phyloP scores from a whole-genome alignment of 2,113 vertebrate genomes.

The Aptenodytes patagonicus region DNA sequence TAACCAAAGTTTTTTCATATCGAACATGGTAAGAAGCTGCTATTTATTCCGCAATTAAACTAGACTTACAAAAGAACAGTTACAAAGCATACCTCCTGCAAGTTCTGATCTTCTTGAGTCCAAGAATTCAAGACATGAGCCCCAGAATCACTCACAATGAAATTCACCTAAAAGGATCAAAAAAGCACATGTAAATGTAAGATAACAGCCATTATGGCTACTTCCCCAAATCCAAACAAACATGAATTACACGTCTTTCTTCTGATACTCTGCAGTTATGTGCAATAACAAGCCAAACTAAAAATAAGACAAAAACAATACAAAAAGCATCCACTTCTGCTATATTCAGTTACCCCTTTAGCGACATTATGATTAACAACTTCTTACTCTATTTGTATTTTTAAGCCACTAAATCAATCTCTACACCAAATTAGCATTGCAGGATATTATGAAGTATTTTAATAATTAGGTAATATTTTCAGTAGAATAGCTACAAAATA shows the following conservation, averaged over 20 bases:
- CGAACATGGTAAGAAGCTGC: background rate
- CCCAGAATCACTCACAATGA: conserved; percentile 97
- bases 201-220: rapidly evolving
- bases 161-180: conserved; percentile 83
- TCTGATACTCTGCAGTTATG: background rate
- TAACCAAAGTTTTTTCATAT: background rate
- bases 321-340: background rate
- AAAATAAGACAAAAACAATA: background rate
- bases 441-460: background rate
- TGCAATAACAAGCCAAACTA: background rate
- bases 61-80: background rate
- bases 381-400: background rate
- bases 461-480: background rate
- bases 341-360: background rate
- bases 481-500: background rate
- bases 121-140: conserved; percentile 95
- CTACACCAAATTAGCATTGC: background rate
- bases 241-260: background rate
- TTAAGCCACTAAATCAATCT: background rate
- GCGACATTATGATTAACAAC: background rate
- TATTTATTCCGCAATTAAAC: background rate
- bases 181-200: background rate
- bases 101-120: conserved; percentile 93
- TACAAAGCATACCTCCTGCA: conserved; percentile 86
- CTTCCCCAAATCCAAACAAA: background rate